These are phyloP conservation scores for Passer montanus DNA, from an alignment of 2,113 vertebrate genomes.

Conservation along the genomic window DNA sequence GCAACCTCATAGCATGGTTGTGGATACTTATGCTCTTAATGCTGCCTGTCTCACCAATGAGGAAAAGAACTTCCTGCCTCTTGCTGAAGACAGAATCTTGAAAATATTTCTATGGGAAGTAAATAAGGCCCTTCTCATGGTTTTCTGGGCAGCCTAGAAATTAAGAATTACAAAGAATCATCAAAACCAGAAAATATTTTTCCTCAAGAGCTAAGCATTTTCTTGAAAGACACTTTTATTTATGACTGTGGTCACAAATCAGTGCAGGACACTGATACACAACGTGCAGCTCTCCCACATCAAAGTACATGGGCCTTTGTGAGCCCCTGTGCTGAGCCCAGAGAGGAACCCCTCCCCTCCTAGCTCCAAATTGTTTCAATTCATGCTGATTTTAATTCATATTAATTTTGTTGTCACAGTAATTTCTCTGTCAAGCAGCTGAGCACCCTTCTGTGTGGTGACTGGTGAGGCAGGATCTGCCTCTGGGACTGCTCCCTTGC, in stretches of 20 bases:
- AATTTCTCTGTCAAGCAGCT: background rate
- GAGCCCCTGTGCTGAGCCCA: background rate
- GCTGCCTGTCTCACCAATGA: background rate
- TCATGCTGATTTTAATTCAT: background rate
- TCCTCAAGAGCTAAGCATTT: background rate
- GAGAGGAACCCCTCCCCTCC: background rate
- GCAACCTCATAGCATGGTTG: fast-evolving
- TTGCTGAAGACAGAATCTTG: background rate
- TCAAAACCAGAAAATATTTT: background rate
- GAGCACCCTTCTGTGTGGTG: background rate
- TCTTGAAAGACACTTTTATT: background rate
- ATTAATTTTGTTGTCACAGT: background rate
- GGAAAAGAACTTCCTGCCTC: background rate
- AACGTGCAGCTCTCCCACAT: background rate
- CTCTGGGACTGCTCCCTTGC: background rate
- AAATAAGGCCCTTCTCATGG: background rate
- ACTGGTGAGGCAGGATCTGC: background rate
- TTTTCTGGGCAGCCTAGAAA: background rate
- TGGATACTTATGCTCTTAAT: background rate
- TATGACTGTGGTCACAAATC: background rate
- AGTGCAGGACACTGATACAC: background rate
- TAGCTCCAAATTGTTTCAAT: background rate
- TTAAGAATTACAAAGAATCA: background rate
- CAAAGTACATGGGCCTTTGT: background rate
- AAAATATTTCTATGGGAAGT: background rate